Evolutionary conservation across 2,113 vertebrate genomes (phyloP), one percentile per base, ranked within the genome.

Genomic region (Condylura cristata): DNA sequence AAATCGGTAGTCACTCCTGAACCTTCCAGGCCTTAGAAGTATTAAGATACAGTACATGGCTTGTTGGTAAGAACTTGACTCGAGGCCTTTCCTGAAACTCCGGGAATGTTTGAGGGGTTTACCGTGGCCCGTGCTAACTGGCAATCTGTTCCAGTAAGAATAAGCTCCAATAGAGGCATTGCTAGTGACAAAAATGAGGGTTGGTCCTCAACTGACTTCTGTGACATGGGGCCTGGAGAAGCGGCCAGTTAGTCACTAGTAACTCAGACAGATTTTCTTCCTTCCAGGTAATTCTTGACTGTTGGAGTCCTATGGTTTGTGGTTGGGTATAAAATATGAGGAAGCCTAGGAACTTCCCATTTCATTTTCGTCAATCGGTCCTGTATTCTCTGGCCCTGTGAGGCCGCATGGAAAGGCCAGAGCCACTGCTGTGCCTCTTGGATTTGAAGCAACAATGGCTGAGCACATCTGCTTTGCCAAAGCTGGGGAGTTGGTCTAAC

Each of bases 151-250:
- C 48, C 24, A 17, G 32, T 14, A 3, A 68, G 75, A 91, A 13
- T 10, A 8, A 1, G 34, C 44, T 80, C 37, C 46, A 14, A 39
- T 26, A 13, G 5, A 37, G 11, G n/a, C 12, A 0, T 79, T 56
- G 2, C 26, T 13, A 6, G 18, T 30, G 22, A 32, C 13, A 14
- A n/a, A 39, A 61, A 2, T 0, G 61, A 12, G 30, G 46, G 79
- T 46, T 48, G 20, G 39, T 24, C 61, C 61, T 14, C 63, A 39
- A 1, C 46, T 8, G 75, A 32, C 41, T 44, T 41, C 46, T 28
- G 16, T 4, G 13, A 1, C 4, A 2, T 0, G 0, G n/a, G 60
- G 46, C 78, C 41, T 7, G 6, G 34, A 18, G 17, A 53, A 16
- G 34, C 24, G 34, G 61, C 60, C 93, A 17, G 93, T 78, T 74